Conservation (phyloP, 2,797 vertebrate species). For the Amphiprion clarkii region DNA sequence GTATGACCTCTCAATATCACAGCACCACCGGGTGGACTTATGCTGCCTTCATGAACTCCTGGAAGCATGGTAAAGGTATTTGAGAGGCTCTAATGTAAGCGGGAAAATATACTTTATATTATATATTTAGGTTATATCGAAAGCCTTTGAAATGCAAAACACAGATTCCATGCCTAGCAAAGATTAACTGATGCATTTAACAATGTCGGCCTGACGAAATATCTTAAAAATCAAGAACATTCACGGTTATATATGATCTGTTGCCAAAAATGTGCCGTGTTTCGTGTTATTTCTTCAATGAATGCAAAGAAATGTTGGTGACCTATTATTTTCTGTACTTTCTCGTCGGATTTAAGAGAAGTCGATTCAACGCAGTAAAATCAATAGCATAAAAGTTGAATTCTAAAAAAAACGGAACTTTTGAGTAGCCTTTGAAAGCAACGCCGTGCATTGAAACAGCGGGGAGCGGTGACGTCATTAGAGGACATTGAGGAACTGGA, state of each 20-base stretch:
- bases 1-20: conserved; percentile 83
- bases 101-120: too few relatives aligned
- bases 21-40: conserved; percentile 37
- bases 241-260: background rate
- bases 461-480: conserved; percentile 25
- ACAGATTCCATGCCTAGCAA: background rate
- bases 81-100: too few relatives aligned
- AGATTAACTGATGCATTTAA: background rate
- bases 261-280: background rate
- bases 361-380: background rate
- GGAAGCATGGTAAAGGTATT: conserved; percentile 12
- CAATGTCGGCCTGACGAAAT: background rate
- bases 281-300: too few relatives aligned
- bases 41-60: conserved; percentile 20
- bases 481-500: conserved; percentile 5
- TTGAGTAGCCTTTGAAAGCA: conserved; percentile 10
- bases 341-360: background rate
- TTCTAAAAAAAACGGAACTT: rapidly evolving
- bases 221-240: background rate
- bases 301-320: too few relatives aligned
- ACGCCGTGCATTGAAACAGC: background rate
- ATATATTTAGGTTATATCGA: too few relatives aligned
- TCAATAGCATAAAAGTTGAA: rapidly evolving
- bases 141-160: background rate
- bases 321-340: too few relatives aligned